phyloP scores from a whole-genome alignment of 1,140 invertebrate genomes.

The Zophobas morio region DNA sequence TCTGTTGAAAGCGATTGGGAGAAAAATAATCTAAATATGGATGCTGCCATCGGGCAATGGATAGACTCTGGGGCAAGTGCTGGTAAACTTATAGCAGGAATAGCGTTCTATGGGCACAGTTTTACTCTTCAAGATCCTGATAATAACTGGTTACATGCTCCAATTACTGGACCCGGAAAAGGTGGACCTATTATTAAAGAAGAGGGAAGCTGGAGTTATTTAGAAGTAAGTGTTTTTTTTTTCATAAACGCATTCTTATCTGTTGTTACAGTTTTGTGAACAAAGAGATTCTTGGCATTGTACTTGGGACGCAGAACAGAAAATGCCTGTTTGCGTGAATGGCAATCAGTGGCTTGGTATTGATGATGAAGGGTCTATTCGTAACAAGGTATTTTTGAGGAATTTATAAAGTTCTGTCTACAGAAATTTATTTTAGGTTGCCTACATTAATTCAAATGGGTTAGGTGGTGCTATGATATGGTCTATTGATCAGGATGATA shows the following conservation, averaged over 20 bases:
- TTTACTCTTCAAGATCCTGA: constrained; percentile 71
- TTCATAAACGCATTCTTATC: constrained; percentile 75
- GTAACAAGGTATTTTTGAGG: too few relatives aligned
- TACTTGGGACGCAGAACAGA: constrained; percentile 31
- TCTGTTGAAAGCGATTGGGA: constrained; percentile 34
- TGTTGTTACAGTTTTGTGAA: constrained; percentile 18
- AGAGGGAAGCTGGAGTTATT: constrained; percentile 3
- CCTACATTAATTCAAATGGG: constrained; percentile 1
- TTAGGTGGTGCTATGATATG: constrained; percentile 39
- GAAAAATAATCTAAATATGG: constrained; percentile 27
- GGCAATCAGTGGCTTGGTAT: constrained; percentile 20
- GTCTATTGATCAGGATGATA: constrained; percentile 31
- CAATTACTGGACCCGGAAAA: constrained; percentile 2
- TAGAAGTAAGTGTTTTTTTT: constrained; percentile 69
- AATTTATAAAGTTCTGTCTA: too few relatives aligned
- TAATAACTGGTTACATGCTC: constrained; percentile 29
- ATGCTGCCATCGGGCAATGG: constrained; percentile 53
- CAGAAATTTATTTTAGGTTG: constrained; percentile 8
- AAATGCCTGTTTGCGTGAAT: constrained; percentile 2
- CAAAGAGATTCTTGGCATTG: constrained; percentile 9
- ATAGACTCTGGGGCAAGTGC: constrained; percentile 66
- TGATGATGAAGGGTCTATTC: constrained; percentile 18
- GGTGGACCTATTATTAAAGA: not conserved
- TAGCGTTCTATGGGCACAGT: constrained; percentile 25
- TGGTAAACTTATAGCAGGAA: constrained; percentile 67